Evolutionary conservation across 2,888 invertebrate genomes (phyloP).

Genomic region (Conops quadrifasciatus): DNA sequence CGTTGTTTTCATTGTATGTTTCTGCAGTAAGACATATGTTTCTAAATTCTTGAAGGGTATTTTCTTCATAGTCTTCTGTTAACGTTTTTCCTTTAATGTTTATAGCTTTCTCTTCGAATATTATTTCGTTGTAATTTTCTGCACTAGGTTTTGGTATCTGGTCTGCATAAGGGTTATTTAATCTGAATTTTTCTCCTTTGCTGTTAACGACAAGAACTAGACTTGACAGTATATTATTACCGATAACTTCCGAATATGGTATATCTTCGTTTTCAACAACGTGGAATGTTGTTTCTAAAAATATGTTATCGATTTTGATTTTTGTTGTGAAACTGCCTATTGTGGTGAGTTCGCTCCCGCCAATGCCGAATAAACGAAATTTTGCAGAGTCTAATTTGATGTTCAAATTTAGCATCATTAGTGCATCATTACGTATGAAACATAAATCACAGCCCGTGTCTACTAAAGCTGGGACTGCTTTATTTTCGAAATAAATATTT

Average conservation of each 20-base stretch:
- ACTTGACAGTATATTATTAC: constrained; percentile 1
- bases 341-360: neutral
- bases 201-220: neutral
- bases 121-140: neutral
- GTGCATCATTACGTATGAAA: neutral
- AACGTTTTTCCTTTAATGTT: neutral
- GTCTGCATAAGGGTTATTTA: constrained; percentile 1
- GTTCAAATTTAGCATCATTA: constrained; percentile 2
- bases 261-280: constrained; percentile 2
- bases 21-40: constrained; percentile 6
- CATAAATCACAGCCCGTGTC: constrained; percentile 7
- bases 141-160: neutral
- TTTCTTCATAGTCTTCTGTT: neutral
- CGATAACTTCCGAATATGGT: neutral
- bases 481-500: constrained; percentile 10
- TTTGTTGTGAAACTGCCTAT: neutral
- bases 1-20: constrained; percentile 2
- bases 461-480: neutral
- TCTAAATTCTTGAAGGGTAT: constrained; percentile 4
- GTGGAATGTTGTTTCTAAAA: neutral
- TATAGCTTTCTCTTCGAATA: neutral
- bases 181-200: neutral
- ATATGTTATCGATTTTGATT: constrained; percentile 4
- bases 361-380: neutral
- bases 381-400: neutral